Evolutionary conservation across 1,140 invertebrate species (phyloP), one percentile per base, ranked within the genome.

Genomic region (Drosophila murphyi): DNA sequence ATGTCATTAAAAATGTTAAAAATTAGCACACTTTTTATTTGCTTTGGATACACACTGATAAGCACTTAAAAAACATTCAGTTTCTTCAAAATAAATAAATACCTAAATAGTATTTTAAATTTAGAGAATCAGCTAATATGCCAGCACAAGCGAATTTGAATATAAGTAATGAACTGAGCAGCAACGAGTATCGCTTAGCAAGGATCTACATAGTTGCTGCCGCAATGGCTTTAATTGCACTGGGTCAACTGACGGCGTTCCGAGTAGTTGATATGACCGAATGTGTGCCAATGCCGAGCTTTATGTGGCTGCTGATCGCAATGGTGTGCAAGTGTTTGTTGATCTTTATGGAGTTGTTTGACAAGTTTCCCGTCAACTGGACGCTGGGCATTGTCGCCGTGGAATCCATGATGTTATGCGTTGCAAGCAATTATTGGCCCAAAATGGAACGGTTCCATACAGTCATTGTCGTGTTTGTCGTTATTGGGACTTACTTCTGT

Each of bases 311-410:
- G 20, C 0, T 83, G 0, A 28, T 78, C 2, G 35, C 54, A 0
- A 2, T 80, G 10, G 35, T 54, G 0, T 67, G 65, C 51, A 2
- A 80, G 1, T 0, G 51, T 0, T 39, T 78, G 1, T 3, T 83
- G 55, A 51, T 71, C 8, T 70, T 31, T 2, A 48, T 61, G 5
- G 43, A 69, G 5, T 0, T 71, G n/a, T 31, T 50, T 4, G n/a
- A 45, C 7, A 34, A 47, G 3, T 67, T 47, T 34, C 81, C 81
- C 7, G 10, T 83, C 48, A 85, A 78, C 31, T 78, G 70, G 63
- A 34, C 60, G 0, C 48, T 85, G 5, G 63, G 56, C 6, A 3
- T 67, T 4, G 12, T 80, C 1, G 28, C 50, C 2, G 43, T 72
- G 6, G 70, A 83, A 28, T 4, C 45, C 5, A 8, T 51, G 0